These are phyloP conservation scores for Oligia strigilis DNA, from an alignment of 2,888 invertebrate species.

Conservation along the genomic window DNA sequence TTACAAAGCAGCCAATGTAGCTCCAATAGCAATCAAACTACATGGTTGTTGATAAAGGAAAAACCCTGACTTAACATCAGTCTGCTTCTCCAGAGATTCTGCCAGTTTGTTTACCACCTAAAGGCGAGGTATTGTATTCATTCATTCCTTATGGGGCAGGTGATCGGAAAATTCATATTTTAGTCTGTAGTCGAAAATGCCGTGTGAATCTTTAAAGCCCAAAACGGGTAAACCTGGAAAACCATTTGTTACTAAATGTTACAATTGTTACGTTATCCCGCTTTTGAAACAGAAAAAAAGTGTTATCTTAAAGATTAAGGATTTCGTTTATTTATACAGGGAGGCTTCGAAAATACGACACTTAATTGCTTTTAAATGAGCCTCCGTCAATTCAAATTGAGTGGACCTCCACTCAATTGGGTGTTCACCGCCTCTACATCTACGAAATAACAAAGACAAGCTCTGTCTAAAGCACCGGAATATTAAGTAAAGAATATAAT, in stretches of 20 bases:
- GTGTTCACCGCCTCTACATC: background rate
- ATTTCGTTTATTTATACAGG: conserved; percentile 1
- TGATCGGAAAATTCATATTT: background rate
- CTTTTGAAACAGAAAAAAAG: background rate
- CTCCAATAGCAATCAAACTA: background rate
- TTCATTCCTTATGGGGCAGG: background rate
- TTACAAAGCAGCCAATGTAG: background rate
- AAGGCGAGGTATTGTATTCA: background rate
- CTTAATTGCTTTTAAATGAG: background rate
- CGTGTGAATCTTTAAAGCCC: background rate
- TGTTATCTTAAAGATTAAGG: background rate
- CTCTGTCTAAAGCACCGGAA: background rate
- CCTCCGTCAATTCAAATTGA: conserved; percentile 5
- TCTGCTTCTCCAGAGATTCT: background rate
- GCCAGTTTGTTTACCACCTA: background rate
- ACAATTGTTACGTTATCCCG: background rate
- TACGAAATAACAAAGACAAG: conserved; percentile 1
- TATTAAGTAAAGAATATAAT: conserved; percentile 12
- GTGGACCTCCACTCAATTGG: background rate
- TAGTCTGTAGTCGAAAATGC: background rate
- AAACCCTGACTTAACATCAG: background rate
- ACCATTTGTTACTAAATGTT: background rate
- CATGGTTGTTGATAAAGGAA: background rate
- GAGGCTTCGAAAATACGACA: background rate
- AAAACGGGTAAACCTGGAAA: background rate